Evolutionary conservation across 2,888 invertebrate species (phyloP).

Genomic region (Macrosoma leucophasiata): DNA sequence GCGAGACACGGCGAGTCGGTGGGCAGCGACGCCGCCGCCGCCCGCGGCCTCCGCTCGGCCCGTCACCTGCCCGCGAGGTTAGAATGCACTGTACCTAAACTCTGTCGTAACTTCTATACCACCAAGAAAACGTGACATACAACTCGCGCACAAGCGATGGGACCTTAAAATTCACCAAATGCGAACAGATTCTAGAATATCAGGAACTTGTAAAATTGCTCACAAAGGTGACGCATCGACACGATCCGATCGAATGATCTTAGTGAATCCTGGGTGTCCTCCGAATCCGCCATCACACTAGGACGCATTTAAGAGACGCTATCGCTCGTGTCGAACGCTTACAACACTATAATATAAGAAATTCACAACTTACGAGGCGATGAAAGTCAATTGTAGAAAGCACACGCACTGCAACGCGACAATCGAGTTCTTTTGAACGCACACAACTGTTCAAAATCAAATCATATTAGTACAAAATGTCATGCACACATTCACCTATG

Average conservation of each 20-base stretch:
- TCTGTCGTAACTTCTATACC: too few relatives aligned
- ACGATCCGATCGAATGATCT: constrained; percentile 68
- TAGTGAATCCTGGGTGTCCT: constrained; percentile 36
- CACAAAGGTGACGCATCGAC: constrained; percentile 75
- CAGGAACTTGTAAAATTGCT: constrained; percentile 67
- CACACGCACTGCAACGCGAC: constrained; percentile 70
- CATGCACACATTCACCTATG: constrained; percentile 31
- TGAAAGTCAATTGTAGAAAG: constrained; percentile 71
- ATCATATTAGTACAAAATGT: constrained; percentile 28
- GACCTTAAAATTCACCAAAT: constrained; percentile 14
- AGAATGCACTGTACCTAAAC: constrained; percentile 40
- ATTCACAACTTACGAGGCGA: constrained; percentile 72
- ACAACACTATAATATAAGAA: constrained; percentile 51
- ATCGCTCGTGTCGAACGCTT: constrained; percentile 36
- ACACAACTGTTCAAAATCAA: constrained; percentile 45
- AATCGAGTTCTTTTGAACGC: constrained; percentile 63
- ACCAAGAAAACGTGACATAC: too few relatives aligned
- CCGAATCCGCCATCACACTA: constrained; percentile 20
- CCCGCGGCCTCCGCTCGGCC: constrained; percentile 33
- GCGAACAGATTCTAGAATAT: constrained; percentile 33
- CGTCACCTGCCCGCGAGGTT: constrained; percentile 38
- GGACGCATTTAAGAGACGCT: constrained; percentile 18
- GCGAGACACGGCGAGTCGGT: constrained; percentile 34
- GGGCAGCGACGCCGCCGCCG: constrained; percentile 34
- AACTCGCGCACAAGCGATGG: too few relatives aligned